Percentiles rank a stretch among this genome's conserved stretches.
Evolutionary conservation across 2,888 invertebrate species (phyloP).

Genomic region (Tortrix viridana): DNA sequence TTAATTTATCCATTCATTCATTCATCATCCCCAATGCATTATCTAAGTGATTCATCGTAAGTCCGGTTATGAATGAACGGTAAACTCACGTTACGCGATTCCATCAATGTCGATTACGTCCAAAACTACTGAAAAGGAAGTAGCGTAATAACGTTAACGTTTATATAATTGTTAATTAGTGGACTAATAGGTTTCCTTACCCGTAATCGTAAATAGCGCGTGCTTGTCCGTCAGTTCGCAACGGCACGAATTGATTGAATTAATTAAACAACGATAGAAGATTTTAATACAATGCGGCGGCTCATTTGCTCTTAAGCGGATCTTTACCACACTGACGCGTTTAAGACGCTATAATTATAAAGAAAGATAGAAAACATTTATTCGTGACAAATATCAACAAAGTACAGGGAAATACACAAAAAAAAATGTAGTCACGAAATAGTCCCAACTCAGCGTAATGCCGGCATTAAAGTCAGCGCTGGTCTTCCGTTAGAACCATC

Average conservation of each 20-base stretch:
- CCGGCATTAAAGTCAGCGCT: too few species aligned
- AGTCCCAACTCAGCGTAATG: too few species aligned
- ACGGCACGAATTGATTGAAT: conserved; percentile 13
- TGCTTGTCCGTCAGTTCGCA: neutral
- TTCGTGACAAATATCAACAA: too few species aligned
- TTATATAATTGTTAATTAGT: conserved; percentile 26
- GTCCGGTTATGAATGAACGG: neutral
- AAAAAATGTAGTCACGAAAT: too few species aligned
- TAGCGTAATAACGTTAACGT: conserved; percentile 7
- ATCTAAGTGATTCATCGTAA: too few species aligned
- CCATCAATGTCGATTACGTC: conserved; percentile 1
- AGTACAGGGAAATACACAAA: too few species aligned
- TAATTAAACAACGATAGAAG: conserved; percentile 20
- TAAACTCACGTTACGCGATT: too few species aligned
- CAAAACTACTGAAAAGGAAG: conserved; percentile 12
- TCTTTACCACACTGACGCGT: conserved; percentile 2
- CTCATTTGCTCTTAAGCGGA: conserved; percentile 15
- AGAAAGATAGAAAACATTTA: too few species aligned
- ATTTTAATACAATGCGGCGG: conserved; percentile 8
- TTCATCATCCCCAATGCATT: too few species aligned
- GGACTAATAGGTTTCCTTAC: conserved; percentile 36
- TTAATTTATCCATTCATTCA: too few species aligned
- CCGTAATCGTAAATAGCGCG: conserved; percentile 17
- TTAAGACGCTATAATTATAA: neutral
- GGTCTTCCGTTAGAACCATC: too few species aligned